Evolutionary conservation across 2,113 vertebrate genomes (phyloP).

Genomic region (Coracopsis vasa): DNA sequence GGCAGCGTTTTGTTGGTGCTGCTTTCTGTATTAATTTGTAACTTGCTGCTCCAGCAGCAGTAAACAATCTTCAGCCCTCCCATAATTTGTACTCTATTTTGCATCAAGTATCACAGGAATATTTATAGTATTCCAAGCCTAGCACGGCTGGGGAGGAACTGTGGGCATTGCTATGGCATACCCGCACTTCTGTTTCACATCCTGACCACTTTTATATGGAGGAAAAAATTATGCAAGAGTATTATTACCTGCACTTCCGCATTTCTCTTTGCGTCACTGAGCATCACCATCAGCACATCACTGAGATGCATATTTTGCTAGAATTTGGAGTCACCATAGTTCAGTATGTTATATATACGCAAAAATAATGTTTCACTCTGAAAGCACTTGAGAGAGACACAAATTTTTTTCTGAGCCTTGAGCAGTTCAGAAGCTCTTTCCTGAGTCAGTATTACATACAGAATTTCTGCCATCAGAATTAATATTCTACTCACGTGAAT

Average conservation of each 20-base stretch:
- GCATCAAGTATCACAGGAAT: not conserved
- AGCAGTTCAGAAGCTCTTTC: not conserved
- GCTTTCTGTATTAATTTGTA: slow-evolving; percentile 61
- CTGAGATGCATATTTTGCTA: not conserved
- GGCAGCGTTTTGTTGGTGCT: slow-evolving; percentile 26
- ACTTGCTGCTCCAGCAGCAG: slow-evolving; percentile 16
- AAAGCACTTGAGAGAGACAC: not conserved
- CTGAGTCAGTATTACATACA: not conserved
- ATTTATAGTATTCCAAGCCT: not conserved
- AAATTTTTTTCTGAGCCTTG: not conserved
- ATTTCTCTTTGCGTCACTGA: not conserved
- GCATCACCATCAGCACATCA: not conserved
- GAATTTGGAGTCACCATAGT: not conserved
- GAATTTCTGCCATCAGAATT: not conserved
- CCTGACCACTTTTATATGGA: not conserved
- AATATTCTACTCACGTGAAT: not conserved
- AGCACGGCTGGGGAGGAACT: not conserved
- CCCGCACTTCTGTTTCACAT: not conserved
- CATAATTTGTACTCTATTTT: not conserved
- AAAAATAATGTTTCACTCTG: not conserved
- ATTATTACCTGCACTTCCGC: not conserved
- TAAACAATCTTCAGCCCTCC: not conserved
- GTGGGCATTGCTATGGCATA: not conserved
- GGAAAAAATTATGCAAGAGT: not conserved
- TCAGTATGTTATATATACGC: not conserved